These are phyloP conservation scores for Fistularia tabacaria DNA, from an alignment of 2,797 vertebrate species.

Conservation along the genomic window DNA sequence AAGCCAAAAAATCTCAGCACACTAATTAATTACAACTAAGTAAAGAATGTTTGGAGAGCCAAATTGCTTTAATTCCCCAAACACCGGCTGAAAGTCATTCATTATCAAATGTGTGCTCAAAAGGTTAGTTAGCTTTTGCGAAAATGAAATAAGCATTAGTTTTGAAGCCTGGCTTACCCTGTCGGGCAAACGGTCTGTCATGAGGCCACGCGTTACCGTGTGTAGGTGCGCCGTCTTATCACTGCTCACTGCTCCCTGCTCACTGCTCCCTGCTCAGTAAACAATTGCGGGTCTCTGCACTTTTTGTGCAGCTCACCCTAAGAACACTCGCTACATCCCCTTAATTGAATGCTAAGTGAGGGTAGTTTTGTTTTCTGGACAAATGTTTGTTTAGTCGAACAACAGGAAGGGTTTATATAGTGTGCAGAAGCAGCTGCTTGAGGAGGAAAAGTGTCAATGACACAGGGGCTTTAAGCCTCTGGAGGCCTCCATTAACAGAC, in stretches of 20 bases:
- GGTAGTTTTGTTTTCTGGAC: constrained; percentile 33
- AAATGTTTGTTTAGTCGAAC: constrained; percentile 40
- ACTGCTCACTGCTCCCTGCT: constrained; percentile 65
- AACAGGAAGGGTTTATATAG: constrained; percentile 26
- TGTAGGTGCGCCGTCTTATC: constrained; percentile 56
- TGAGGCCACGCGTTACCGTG: constrained; percentile 58
- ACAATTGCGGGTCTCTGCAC: constrained; percentile 55
- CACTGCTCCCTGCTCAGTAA: constrained; percentile 65
- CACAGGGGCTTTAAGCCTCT: constrained; percentile 45
- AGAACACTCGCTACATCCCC: constrained; percentile 33
- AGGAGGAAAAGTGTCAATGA: constrained; percentile 57
- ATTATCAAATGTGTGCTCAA: constrained; percentile 86
- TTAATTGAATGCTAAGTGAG: constrained; percentile 43
- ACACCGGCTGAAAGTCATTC: constrained; percentile 79
- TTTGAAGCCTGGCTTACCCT: constrained; percentile 53
- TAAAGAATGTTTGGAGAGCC: constrained; percentile 85
- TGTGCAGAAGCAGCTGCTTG: constrained; percentile 38
- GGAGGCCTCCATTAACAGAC: constrained; percentile 65
- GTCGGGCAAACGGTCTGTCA: constrained; percentile 58
- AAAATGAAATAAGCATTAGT: constrained; percentile 79
- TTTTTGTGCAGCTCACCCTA: constrained; percentile 14
- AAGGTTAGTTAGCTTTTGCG: constrained; percentile 81
- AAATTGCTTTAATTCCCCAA: constrained; percentile 83
- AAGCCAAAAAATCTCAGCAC: constrained; percentile 77
- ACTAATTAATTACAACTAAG: constrained; percentile 86